Base-by-base conservation (phyloP, 2,797 vertebrate genomes). In the Pipistrellus pipistrellus region DNA sequence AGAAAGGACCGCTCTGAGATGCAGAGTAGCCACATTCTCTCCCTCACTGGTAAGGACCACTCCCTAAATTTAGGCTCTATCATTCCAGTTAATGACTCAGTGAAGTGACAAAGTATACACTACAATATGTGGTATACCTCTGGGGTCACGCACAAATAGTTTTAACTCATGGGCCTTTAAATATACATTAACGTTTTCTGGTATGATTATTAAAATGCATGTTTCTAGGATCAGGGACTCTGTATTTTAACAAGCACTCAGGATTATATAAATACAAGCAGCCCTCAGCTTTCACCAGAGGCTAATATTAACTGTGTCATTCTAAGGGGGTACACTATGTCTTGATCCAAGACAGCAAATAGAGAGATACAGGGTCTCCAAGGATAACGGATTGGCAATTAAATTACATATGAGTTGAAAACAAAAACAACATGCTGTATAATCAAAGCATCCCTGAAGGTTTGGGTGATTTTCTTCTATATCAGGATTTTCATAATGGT, bases 391-490 rank as follows among this genome's bases (percentile, higher is more conserved):
- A 51, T 53, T 85, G 68, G 23, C 46, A 95, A 77, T 69, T 51
- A 73, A 91, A 82, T 85, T 77, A 32, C 44, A 59, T 35, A 9
- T 71, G 51, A 93, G 85, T 8, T 73, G 23, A 76, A 94, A 91
- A 85, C 15, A 88, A 90, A 87, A 88, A 57, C 44, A 87, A 21
- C 1, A 0, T 84, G 10, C 15, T 86, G 7, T 41, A 75, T 30
- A 84, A 46, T 78, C 48, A 87, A 95, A 59, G 21, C 38, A 76
- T 85, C 59, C 41, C 57, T 96, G 20, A 84, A 93, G 27, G n/a
- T 76, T 96, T 93, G 48, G 2, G 0, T 46, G 3, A 13, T 41
- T 76, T 18, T 41, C 77, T 91, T 72, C 30, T 57, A 20, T 21
- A 9, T 93, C 48, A 55, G 17, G n/a, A 76, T 86, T 76, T 88